phyloP scores from a whole-genome alignment of 2,888 invertebrate genomes.

The Papilio protenor region DNA sequence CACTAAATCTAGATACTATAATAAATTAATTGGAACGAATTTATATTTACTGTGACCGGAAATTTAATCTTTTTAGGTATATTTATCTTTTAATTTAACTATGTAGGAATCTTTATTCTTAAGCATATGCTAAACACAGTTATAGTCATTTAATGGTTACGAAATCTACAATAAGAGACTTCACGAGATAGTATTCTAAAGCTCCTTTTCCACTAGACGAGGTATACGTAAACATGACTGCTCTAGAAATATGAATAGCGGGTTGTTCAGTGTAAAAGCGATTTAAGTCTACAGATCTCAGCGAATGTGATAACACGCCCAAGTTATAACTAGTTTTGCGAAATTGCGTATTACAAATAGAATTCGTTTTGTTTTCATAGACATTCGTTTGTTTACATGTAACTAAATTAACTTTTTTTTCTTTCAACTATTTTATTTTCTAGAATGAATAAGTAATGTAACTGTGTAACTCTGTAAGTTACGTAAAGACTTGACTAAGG shows the following conservation, averaged over 20 bases:
- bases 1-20: too few relatives aligned
- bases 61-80: too few relatives aligned
- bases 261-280: neutral
- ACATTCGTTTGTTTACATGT: neutral
- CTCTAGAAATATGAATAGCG: neutral
- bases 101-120: too few relatives aligned
- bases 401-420: slow-evolving; percentile 7
- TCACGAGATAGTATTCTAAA: neutral
- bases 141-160: neutral
- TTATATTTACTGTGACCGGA: too few relatives aligned
- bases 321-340: slow-evolving; percentile 35
- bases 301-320: slow-evolving; percentile 8
- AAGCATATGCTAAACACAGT: too few relatives aligned
- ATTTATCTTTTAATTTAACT: too few relatives aligned
- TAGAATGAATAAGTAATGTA: neutral
- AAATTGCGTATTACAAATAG: slow-evolving; percentile 29
- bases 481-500: too few relatives aligned
- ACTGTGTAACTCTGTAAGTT: too few relatives aligned
- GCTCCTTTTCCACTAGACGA: neutral
- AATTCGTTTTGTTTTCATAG: slow-evolving; percentile 28
- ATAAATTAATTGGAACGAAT: too few relatives aligned
- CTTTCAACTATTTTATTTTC: neutral
- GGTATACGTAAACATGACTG: neutral
- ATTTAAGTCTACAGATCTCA: slow-evolving; percentile 12
- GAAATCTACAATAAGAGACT: neutral